A percentile compares a stretch with the other conserved stretches of the same genome.
Evolutionary conservation across 2,888 invertebrate genomes (phyloP).

Genomic region (Oxycera nigricornis): DNA sequence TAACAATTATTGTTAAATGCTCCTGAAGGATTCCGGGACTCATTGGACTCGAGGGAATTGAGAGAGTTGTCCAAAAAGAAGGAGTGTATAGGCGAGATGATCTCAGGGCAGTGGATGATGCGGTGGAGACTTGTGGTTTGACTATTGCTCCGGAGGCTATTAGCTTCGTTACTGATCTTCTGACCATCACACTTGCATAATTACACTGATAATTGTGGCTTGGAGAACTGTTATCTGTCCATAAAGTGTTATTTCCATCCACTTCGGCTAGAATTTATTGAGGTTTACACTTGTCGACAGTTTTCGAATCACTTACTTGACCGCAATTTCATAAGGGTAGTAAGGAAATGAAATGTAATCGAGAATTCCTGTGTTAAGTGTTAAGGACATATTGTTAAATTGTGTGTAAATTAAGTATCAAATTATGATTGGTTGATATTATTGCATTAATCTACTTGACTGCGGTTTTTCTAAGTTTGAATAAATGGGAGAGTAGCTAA

Average conservation of each 20-base stretch:
- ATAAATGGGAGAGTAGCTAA: no score
- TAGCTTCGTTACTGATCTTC: slow-evolving; percentile 23
- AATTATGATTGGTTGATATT: no score
- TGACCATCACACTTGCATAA: slow-evolving; percentile 32
- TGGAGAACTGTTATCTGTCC: background rate
- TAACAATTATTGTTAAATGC: slow-evolving; percentile 20
- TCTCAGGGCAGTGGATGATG: background rate
- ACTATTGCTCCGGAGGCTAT: slow-evolving; percentile 15
- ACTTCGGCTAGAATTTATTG: background rate
- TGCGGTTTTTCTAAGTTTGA: no score
- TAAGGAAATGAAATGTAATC: no score
- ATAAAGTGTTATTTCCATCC: background rate
- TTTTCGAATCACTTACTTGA: no score
- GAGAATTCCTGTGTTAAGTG: no score
- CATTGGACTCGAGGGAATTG: slow-evolving; percentile 17
- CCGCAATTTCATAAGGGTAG: no score
- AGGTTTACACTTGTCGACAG: slow-evolving; percentile 14
- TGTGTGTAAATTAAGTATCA: no score
- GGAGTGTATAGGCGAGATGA: background rate
- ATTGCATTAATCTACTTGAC: no score
- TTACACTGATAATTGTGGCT: slow-evolving; percentile 25
- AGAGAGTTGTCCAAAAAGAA: background rate
- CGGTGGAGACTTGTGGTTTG: slow-evolving; percentile 12
- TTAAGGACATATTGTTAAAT: no score
- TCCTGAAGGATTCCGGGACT: slow-evolving; percentile 7